These are phyloP conservation scores for Diploscapter pachys DNA, from an alignment of 1,140 invertebrate species.

Conservation along the genomic window DNA sequence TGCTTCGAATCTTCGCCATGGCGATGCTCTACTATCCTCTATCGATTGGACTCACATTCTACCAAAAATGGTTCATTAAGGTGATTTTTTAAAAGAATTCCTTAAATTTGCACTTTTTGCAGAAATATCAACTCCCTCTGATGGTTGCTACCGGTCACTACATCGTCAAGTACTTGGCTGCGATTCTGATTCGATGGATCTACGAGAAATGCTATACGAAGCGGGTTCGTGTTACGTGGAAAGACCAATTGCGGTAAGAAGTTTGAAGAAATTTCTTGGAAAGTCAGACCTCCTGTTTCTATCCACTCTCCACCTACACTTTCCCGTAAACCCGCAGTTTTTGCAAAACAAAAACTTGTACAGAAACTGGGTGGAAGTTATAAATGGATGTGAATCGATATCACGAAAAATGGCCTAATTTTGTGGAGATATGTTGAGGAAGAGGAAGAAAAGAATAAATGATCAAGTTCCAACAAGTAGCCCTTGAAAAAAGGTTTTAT, in stretches of 20 bases:
- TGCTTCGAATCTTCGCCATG: constrained; percentile 52
- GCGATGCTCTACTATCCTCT: constrained; percentile 78
- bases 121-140: constrained; percentile 51
- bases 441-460: constrained; percentile 5
- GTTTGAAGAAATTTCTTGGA: no score
- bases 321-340: no score
- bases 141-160: constrained; percentile 57
- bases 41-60: constrained; percentile 92
- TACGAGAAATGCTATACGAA: constrained; percentile 18
- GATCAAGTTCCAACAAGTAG: neutral
- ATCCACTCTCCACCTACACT: no score
- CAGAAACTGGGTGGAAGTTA: no score
- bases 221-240: constrained; percentile 68
- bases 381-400: no score
- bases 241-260: constrained; percentile 63
- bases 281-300: no score
- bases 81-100: constrained; percentile 63
- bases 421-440: neutral
- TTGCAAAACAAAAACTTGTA: no score
- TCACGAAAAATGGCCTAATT: neutral
- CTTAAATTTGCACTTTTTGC: constrained; percentile 14
- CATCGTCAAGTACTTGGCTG: constrained; percentile 48
- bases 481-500: neutral
- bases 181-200: constrained; percentile 35
- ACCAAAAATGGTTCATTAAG: constrained; percentile 84